Conservation (phyloP, 2,888 invertebrate genomes). For the Gasteruption jaculator region DNA sequence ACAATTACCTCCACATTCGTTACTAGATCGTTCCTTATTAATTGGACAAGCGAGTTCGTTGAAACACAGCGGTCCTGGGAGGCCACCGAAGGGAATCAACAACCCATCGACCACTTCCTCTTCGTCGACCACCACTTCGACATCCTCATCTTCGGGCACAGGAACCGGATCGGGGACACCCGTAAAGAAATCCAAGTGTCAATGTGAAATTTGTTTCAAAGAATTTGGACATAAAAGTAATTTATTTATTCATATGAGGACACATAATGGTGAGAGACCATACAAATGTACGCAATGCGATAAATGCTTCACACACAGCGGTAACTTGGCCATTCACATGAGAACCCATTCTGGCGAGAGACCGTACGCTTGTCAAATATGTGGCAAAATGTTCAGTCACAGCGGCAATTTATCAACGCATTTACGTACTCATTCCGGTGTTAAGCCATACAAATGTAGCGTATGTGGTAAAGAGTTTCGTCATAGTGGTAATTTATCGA, state of each 20-base stretch:
- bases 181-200: constrained; percentile 43
- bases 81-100: constrained; percentile 42
- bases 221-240: constrained; percentile 50
- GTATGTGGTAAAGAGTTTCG: constrained; percentile 48
- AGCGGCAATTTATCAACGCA: constrained; percentile 49
- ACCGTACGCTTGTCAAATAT: constrained; percentile 48
- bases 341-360: constrained; percentile 48
- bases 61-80: constrained; percentile 39
- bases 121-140: neutral
- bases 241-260: constrained; percentile 49
- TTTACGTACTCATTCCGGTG: constrained; percentile 46
- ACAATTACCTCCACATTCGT: constrained; percentile 20
- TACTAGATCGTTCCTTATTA: constrained; percentile 20
- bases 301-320: constrained; percentile 49
- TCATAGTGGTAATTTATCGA: constrained; percentile 49
- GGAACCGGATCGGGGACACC: too few relatives aligned
- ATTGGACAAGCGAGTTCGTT: constrained; percentile 22
- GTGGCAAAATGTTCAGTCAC: constrained; percentile 50
- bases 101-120: constrained; percentile 8
- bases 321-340: constrained; percentile 49
- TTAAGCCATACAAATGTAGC: constrained; percentile 47
- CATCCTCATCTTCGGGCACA: constrained; percentile 18
- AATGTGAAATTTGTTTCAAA: constrained; percentile 49
- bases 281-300: constrained; percentile 49
- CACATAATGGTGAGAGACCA: constrained; percentile 48